These are phyloP conservation scores for Pogonognathellus flavescens DNA, from an alignment of 1,140 invertebrate genomes.

Conservation along the genomic window DNA sequence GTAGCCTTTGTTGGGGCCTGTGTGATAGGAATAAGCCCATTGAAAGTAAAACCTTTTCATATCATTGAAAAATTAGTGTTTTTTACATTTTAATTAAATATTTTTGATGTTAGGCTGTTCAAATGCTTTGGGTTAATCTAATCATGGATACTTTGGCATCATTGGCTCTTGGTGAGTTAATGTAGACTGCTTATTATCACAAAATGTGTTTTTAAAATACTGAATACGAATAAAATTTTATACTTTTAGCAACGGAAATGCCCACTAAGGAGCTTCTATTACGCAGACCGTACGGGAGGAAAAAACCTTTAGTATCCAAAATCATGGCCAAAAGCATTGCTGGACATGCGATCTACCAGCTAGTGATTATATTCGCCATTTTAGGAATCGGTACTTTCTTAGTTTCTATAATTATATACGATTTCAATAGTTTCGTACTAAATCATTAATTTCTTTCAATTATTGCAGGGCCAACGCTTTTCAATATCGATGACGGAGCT, in stretches of 20 bases:
- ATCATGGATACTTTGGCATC: conserved; percentile 84
- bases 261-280: conserved; percentile 76
- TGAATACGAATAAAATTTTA: neutral
- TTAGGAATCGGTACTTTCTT: conserved; percentile 72
- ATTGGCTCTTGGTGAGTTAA: conserved; percentile 72
- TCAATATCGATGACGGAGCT: conserved; percentile 74
- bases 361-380: conserved; percentile 76
- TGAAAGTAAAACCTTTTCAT: conserved; percentile 66
- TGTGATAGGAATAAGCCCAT: conserved; percentile 73
- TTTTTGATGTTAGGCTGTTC: conserved; percentile 74
- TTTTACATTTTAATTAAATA: neutral
- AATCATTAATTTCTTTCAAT: neutral
- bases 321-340: conserved; percentile 81
- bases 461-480: conserved; percentile 70
- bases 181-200: too few relatives aligned
- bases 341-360: conserved; percentile 78
- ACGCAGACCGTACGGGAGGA: conserved; percentile 79
- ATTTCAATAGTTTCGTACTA: neutral
- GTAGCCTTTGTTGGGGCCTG: conserved; percentile 78
- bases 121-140: conserved; percentile 83
- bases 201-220: neutral
- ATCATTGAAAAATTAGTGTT: conserved; percentile 13
- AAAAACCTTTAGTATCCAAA: conserved; percentile 77
- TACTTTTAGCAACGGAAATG: conserved; percentile 75
- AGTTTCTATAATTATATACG: neutral